Percentiles rank a stretch among this genome's conserved stretches.
phyloP scores from a whole-genome alignment of 2,113 vertebrate genomes.

The Otocyon megalotis region DNA sequence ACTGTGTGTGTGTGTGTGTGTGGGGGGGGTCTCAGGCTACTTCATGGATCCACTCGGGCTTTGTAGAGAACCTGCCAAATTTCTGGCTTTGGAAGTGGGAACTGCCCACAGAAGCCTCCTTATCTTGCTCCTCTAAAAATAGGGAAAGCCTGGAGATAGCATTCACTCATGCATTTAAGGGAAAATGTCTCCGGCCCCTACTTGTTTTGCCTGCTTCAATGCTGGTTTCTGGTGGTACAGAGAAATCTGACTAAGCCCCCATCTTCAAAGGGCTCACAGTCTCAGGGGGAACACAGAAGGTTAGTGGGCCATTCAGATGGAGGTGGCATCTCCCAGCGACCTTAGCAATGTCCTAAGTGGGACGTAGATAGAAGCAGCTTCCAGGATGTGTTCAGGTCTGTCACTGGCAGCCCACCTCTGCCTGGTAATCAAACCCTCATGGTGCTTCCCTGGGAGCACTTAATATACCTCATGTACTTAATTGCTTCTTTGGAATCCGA shows the following conservation, averaged over 20 bases:
- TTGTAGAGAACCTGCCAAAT: neutral
- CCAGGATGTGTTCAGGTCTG: neutral
- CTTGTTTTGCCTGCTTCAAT: neutral
- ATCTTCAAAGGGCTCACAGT: too few relatives aligned
- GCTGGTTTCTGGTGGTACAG: neutral
- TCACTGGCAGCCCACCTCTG: neutral
- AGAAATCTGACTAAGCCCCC: neutral
- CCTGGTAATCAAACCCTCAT: neutral
- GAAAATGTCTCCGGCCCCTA: neutral
- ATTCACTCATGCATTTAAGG: neutral
- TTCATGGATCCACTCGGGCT: neutral
- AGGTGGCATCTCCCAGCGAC: fast-evolving
- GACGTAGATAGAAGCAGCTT: neutral
- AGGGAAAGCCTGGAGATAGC: neutral
- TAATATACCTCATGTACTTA: neutral
- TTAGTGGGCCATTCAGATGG: neutral
- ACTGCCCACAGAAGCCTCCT: neutral
- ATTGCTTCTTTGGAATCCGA: neutral
- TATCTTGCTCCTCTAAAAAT: neutral
- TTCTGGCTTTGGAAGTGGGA: neutral
- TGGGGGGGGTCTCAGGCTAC: too few relatives aligned
- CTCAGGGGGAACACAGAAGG: neutral
- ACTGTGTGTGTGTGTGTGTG: too few relatives aligned
- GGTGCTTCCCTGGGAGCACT: neutral
- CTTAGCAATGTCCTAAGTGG: too few relatives aligned